These are phyloP conservation scores for Schrankia costaestrigalis DNA, from an alignment of 2,888 invertebrate genomes.

Conservation along the genomic window DNA sequence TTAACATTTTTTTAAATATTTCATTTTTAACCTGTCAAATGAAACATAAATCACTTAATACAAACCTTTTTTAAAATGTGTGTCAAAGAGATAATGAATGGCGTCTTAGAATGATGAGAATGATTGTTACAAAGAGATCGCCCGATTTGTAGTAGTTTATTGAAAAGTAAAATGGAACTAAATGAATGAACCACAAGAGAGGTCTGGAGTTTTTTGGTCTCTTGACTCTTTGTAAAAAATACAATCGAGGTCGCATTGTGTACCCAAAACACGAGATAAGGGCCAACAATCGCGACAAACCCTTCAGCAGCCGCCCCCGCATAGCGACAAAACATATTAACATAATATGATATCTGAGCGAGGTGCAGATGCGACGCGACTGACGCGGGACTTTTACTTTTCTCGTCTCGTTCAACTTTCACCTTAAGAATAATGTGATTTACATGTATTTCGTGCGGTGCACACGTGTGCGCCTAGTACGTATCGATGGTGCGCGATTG, in stretches of 20 bases:
- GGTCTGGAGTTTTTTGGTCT: slow-evolving; percentile 55
- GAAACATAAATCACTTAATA: slow-evolving; percentile 61
- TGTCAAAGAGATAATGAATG: slow-evolving; percentile 61
- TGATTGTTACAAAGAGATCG: slow-evolving; percentile 58
- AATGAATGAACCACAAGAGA: slow-evolving; percentile 51
- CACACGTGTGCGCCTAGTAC: slow-evolving; percentile 31
- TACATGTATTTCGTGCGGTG: slow-evolving; percentile 54
- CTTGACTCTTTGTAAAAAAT: slow-evolving; percentile 51
- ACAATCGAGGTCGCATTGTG: slow-evolving; percentile 58
- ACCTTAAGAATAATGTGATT: slow-evolving; percentile 70
- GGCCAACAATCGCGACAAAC: slow-evolving; percentile 56
- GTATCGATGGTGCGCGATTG: slow-evolving; percentile 60
- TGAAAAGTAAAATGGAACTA: slow-evolving; percentile 52
- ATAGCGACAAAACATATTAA: slow-evolving; percentile 49
- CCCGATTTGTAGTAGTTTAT: slow-evolving; percentile 67
- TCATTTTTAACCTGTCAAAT: slow-evolving; percentile 24
- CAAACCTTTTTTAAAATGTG: slow-evolving; percentile 47
- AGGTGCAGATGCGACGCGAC: slow-evolving; percentile 55
- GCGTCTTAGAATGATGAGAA: slow-evolving; percentile 48
- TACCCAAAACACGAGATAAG: slow-evolving; percentile 48
- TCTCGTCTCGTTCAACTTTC: slow-evolving; percentile 72
- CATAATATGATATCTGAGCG: slow-evolving; percentile 58
- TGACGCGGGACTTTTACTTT: slow-evolving; percentile 72
- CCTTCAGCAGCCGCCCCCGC: slow-evolving; percentile 52
- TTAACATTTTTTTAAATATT: too few species aligned